Evolutionary conservation across 2,888 invertebrate genomes (phyloP), one percentile per base, ranked within the genome.

Genomic region (Spialia ferax): DNA sequence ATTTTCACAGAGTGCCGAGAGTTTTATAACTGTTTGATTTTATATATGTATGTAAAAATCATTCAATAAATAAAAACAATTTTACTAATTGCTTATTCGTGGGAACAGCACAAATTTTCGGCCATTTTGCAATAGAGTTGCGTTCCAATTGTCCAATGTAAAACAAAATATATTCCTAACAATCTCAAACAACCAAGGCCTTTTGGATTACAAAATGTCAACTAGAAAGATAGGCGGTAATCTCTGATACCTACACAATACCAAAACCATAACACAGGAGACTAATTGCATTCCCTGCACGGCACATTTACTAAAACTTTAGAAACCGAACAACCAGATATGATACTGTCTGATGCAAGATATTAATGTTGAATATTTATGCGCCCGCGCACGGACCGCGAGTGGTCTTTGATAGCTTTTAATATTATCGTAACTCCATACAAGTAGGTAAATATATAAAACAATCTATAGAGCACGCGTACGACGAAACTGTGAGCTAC

Each of bases 321-420:
- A 60, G 66, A 66, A 66, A 66, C 66, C n/a, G 15, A 52, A 55
- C 52, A 20, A 18, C 13, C 26, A n/a, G 66, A 66, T 66, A 66
- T 66, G 59, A 66, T 60, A 66, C 18, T 59, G 66, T 66, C 60
- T 22, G 66, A 60, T 55, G 52, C 15, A 52, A 65, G 65, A 65
- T 65, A 65, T 59, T 54, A 54, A 66, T 66, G 66, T 45, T 66
- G 66, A 66, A 66, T 66, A 66, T 66, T 66, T 66, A 66, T 66
- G 66, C 60, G 66, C 60, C 18, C 26, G 66, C 60, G 56, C 38
- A 42, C 63, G 54, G 54, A 32, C 57, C 32, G 42, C 32, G 48
- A 64, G 18, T 64, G 26, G 45, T 15, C 18, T 66, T 66, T 54
- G 66, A 66, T 66, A 66, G 60, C 66, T 66, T 66, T 65, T 65